Evolutionary conservation across 2,797 vertebrate genomes (phyloP).

Genomic region (Margarornis squamiger): DNA sequence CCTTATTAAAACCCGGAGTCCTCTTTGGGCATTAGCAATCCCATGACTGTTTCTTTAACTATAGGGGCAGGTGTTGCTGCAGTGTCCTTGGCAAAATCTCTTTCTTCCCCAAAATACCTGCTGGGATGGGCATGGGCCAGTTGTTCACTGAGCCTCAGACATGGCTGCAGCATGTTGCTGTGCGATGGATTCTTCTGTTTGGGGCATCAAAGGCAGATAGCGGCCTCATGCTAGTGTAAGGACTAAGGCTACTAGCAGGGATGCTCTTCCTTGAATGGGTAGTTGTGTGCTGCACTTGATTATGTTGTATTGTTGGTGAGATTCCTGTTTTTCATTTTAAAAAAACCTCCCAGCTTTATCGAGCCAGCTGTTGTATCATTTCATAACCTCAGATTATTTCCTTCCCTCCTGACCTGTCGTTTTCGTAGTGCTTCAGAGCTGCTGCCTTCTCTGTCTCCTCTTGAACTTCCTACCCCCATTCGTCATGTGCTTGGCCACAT

Average conservation of each 20-base stretch:
- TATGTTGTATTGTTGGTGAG: not conserved
- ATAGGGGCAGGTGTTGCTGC: not conserved
- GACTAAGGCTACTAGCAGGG: not conserved
- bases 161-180: not conserved
- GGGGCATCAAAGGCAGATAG: not conserved
- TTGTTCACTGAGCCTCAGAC: not conserved
- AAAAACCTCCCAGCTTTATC: not conserved
- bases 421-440: not conserved
- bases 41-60: not conserved
- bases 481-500: constrained; percentile 11
- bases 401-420: not conserved
- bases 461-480: constrained; percentile 25
- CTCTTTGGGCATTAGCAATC: not conserved
- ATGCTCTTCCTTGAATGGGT: not conserved
- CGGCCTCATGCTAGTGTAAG: not conserved
- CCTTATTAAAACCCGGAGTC: constrained; percentile 49
- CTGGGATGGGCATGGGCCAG: not conserved
- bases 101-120: not conserved
- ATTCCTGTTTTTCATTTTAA: not conserved
- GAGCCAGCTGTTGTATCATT: not conserved
- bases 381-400: not conserved
- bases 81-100: not conserved
- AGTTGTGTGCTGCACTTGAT: not conserved
- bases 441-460: constrained; percentile 4
- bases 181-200: not conserved